Percentiles rank a stretch among this genome's conserved stretches.
These are phyloP conservation scores for Motacilla alba DNA, from an alignment of 2,113 vertebrate genomes.

Conservation along the genomic window DNA sequence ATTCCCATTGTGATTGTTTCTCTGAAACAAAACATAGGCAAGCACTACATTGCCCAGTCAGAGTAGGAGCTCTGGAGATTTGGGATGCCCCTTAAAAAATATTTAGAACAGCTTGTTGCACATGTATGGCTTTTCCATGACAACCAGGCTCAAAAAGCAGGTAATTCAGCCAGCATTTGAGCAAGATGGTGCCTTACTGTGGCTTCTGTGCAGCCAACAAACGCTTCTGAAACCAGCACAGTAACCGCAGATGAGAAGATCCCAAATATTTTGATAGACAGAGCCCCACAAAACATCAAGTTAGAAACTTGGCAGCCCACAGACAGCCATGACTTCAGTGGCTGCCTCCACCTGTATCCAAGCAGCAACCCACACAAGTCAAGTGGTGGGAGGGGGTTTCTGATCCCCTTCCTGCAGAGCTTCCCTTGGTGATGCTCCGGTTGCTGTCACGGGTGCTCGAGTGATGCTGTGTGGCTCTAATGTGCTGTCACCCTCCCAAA, in stretches of 20 bases:
- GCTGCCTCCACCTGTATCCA: constrained; percentile 29
- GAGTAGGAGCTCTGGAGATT: neutral
- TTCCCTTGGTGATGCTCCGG: neutral
- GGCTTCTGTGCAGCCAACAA: neutral
- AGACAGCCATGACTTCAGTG: neutral
- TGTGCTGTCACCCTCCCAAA: neutral
- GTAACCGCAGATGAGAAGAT: neutral
- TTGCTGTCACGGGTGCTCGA: neutral
- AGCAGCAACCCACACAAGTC: constrained; percentile 27
- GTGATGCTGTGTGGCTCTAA: neutral
- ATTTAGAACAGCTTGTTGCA: neutral
- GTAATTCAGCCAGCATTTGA: neutral
- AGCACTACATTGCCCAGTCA: neutral
- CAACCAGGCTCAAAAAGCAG: neutral
- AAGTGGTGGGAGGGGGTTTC: constrained; percentile 40
- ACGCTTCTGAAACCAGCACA: fast-evolving
- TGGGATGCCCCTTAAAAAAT: neutral
- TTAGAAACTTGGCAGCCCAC: neutral
- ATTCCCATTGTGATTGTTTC: neutral
- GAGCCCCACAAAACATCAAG: neutral
- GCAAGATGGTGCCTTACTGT: neutral
- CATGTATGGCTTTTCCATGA: neutral
- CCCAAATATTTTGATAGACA: constrained; percentile 58
- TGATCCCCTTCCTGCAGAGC: constrained; percentile 30
- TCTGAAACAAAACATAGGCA: neutral